Evolutionary conservation across 1,140 invertebrate genomes (phyloP).

Genomic region (Drosophila carrolli): DNA sequence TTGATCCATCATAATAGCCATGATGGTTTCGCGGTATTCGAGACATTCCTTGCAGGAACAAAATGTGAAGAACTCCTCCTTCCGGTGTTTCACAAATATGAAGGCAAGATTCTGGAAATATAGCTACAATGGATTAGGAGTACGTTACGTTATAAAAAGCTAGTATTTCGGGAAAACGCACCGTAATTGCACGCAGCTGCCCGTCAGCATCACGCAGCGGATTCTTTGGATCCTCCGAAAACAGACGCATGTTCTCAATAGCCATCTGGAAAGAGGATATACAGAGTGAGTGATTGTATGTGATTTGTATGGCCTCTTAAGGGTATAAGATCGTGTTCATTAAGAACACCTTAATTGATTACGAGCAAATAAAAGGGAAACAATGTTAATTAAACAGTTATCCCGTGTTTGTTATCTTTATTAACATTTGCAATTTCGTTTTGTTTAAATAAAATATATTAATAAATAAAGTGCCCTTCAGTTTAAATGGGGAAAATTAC

Average conservation of each 20-base stretch:
- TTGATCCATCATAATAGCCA: slow-evolving; percentile 83
- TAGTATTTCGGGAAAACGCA: slow-evolving; percentile 25
- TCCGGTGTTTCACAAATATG: slow-evolving; percentile 79
- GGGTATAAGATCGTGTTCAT: no score
- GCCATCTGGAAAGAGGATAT: slow-evolving; percentile 52
- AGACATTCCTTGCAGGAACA: slow-evolving; percentile 84
- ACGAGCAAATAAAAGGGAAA: no score
- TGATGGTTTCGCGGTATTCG: slow-evolving; percentile 82
- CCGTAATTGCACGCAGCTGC: slow-evolving; percentile 79
- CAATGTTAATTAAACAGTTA: no score
- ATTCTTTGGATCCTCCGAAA: slow-evolving; percentile 74
- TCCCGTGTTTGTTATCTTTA: no score
- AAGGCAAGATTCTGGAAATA: slow-evolving; percentile 82
- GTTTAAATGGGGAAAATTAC: no score
- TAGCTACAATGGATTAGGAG: slow-evolving; percentile 72
- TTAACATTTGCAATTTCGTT: no score
- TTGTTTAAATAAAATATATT: no score
- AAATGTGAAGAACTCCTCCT: slow-evolving; percentile 81
- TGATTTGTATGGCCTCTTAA: no score
- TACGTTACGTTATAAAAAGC: slow-evolving; percentile 14
- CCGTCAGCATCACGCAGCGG: slow-evolving; percentile 65
- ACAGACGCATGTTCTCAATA: slow-evolving; percentile 73
- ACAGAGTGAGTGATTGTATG: no score
- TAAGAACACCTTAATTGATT: no score
- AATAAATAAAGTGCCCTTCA: no score